Evolutionary conservation across 2,797 vertebrate species (phyloP).

Genomic region (Poecilia gillii): DNA sequence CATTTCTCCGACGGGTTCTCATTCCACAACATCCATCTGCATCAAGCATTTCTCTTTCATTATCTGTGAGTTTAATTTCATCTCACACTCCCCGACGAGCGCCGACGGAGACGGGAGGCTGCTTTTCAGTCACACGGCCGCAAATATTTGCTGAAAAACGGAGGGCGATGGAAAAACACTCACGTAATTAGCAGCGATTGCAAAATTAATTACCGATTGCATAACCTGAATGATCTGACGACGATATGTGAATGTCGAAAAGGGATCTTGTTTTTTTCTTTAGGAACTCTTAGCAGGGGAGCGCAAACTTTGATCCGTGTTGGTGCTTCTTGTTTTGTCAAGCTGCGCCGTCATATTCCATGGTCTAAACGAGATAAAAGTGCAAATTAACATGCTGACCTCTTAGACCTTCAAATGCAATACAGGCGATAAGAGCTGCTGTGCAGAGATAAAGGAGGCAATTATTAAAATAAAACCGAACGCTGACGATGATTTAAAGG

Average conservation of each 20-base stretch:
- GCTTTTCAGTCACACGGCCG: constrained; percentile 28
- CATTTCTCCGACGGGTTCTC: constrained; percentile 44
- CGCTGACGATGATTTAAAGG: neutral
- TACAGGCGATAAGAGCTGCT: constrained; percentile 37
- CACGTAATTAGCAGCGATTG: constrained; percentile 53
- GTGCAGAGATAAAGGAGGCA: constrained; percentile 36
- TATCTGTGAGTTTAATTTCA: constrained; percentile 61
- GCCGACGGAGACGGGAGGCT: constrained; percentile 27
- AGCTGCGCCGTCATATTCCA: neutral
- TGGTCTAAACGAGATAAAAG: neutral
- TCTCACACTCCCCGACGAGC: constrained; percentile 24
- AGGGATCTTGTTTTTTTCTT: neutral
- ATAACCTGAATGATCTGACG: constrained; percentile 33
- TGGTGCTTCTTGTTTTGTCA: constrained; percentile 4
- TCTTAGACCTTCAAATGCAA: constrained; percentile 33
- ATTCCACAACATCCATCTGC: constrained; percentile 61
- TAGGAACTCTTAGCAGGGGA: neutral
- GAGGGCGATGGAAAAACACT: constrained; percentile 32
- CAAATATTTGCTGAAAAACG: constrained; percentile 45
- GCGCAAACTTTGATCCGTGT: neutral
- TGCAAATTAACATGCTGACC: constrained; percentile 40
- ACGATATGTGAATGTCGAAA: constrained; percentile 10
- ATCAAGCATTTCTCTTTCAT: constrained; percentile 54
- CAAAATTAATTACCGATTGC: constrained; percentile 49
- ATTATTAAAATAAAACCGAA: neutral